These are phyloP conservation scores for Coranthus polyacanthus DNA, from an alignment of 2,797 vertebrate genomes.

Conservation along the genomic window DNA sequence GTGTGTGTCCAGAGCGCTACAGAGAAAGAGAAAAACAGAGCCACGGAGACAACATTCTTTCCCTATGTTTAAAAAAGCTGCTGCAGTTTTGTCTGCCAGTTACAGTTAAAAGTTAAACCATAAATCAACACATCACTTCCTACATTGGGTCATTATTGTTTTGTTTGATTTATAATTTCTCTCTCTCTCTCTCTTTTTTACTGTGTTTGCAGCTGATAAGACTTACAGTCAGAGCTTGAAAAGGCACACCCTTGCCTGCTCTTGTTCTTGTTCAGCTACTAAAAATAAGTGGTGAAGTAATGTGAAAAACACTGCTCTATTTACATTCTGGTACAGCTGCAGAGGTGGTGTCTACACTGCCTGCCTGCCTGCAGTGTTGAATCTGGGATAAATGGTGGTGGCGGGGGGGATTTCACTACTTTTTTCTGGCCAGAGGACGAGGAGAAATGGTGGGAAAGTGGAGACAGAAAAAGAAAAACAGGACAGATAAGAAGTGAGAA, in stretches of 20 bases:
- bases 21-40: slow-evolving; percentile 43
- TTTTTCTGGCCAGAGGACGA: slow-evolving; percentile 35
- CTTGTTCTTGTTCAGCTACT: slow-evolving; percentile 82
- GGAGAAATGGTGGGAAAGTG: slow-evolving; percentile 46
- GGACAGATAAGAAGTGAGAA: not conserved
- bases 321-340: slow-evolving; percentile 82
- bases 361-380: slow-evolving; percentile 55
- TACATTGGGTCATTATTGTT: slow-evolving; percentile 66
- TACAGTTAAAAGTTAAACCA: slow-evolving; percentile 62
- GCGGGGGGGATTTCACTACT: slow-evolving; percentile 69
- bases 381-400: slow-evolving; percentile 70
- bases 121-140: slow-evolving; percentile 73
- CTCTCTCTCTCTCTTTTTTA: slow-evolving; percentile 44
- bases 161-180: slow-evolving; percentile 69
- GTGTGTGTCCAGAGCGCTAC: slow-evolving; percentile 14
- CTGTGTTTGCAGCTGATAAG: slow-evolving; percentile 78
- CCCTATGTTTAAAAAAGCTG: slow-evolving; percentile 49
- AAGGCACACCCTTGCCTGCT: slow-evolving; percentile 77
- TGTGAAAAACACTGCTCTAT: slow-evolving; percentile 84
- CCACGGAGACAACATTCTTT: slow-evolving; percentile 51
- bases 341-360: slow-evolving; percentile 57
- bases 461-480: slow-evolving; percentile 30
- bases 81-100: slow-evolving; percentile 52
- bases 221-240: slow-evolving; percentile 61
- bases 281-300: slow-evolving; percentile 86